Evolutionary conservation across 2,888 invertebrate species (phyloP).

Genomic region (Drosophila ezoana): DNA sequence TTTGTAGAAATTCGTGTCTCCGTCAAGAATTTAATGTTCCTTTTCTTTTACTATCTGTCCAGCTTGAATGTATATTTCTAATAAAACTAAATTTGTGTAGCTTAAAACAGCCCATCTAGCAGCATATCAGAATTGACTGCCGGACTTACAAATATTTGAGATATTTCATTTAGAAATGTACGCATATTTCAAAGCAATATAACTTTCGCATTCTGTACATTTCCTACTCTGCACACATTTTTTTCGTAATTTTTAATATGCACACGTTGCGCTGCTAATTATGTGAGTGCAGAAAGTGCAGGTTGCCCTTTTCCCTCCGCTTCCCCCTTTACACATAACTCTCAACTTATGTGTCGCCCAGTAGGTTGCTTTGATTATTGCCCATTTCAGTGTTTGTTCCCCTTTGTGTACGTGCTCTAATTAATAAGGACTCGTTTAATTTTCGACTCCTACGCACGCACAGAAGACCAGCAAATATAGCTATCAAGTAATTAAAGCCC

Average conservation of each 20-base stretch:
- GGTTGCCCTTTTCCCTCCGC: not conserved
- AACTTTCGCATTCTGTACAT: not conserved
- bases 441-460: constrained; percentile 20
- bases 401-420: constrained; percentile 64
- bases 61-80: constrained; percentile 39
- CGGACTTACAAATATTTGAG: not conserved
- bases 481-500: constrained; percentile 69
- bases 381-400: constrained; percentile 28
- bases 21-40: not conserved
- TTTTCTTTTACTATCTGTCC: not conserved
- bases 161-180: not conserved
- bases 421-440: constrained; percentile 64
- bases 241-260: constrained; percentile 41
- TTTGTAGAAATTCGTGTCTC: no score
- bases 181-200: not conserved
- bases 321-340: not conserved
- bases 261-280: constrained; percentile 59
- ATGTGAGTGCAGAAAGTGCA: constrained; percentile 63
- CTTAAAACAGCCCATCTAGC: not conserved
- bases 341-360: not conserved
- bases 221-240: not conserved
- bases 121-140: no score
- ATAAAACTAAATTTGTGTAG: constrained; percentile 48
- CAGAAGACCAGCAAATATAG: constrained; percentile 27
- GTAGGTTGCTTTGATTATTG: constrained; percentile 62